phyloP scores from a whole-genome alignment of 2,113 vertebrate species.

The Phaethornis superciliosus region DNA sequence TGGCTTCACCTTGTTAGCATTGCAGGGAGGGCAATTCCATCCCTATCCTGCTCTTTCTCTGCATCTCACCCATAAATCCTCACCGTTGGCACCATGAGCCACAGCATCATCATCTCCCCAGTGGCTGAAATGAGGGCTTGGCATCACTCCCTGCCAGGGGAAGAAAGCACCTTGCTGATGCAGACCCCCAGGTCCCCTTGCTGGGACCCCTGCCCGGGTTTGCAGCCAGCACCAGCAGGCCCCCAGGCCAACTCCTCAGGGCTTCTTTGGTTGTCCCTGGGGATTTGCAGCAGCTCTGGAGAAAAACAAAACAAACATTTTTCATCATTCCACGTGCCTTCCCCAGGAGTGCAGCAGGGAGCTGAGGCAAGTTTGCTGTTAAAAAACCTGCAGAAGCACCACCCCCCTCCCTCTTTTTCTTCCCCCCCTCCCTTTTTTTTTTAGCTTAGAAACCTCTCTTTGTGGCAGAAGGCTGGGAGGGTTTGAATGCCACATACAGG shows the following conservation, averaged over 20 bases:
- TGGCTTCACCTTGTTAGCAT: background rate
- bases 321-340: background rate
- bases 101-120: background rate
- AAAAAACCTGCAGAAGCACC: background rate
- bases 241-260: background rate
- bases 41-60: background rate
- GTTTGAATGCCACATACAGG: conserved; percentile 58
- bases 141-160: background rate
- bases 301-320: background rate
- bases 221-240: too few species aligned
- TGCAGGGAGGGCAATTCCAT: background rate
- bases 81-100: fast-evolving
- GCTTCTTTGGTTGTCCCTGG: fast-evolving
- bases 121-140: fast-evolving
- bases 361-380: conserved; percentile 13
- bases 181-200: too few species aligned
- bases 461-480: conserved; percentile 64
- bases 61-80: background rate
- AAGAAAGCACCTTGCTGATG: too few species aligned
- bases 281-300: background rate
- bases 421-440: background rate
- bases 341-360: background rate
- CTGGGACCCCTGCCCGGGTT: too few species aligned
- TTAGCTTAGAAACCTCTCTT: conserved; percentile 62
- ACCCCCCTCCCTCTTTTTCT: background rate